Evolutionary conservation across 1,140 invertebrate genomes (phyloP).

Genomic region (Mya arenaria): DNA sequence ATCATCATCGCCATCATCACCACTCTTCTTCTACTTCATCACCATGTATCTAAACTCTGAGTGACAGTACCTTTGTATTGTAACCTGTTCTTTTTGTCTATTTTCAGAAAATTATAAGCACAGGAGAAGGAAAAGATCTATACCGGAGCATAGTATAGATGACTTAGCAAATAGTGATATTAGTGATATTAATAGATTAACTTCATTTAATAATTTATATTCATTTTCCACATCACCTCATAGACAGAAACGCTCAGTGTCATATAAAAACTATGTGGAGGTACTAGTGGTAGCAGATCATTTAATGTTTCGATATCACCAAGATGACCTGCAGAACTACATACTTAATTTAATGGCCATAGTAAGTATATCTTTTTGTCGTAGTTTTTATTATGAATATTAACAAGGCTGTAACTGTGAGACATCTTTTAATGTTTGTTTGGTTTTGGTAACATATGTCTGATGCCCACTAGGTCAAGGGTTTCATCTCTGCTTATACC

Average conservation of each 20-base stretch:
- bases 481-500: no score
- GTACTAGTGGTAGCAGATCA: constrained; percentile 92
- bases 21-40: background rate
- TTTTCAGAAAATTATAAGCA: constrained; percentile 61
- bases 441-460: no score
- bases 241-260: constrained; percentile 69
- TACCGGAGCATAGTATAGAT: constrained; percentile 32
- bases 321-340: constrained; percentile 86
- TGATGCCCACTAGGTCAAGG: no score
- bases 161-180: constrained; percentile 39
- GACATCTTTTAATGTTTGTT: no score
- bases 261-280: constrained; percentile 90
- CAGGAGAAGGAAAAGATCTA: constrained; percentile 52
- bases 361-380: constrained; percentile 82
- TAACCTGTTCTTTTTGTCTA: constrained; percentile 7
- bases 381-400: background rate
- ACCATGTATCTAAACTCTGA: background rate
- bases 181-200: constrained; percentile 21
- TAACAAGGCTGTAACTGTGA: no score
- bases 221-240: constrained; percentile 52
- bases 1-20: background rate
- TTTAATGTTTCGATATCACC: constrained; percentile 88
- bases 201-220: constrained; percentile 46
- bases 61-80: background rate
- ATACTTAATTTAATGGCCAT: constrained; percentile 96